Evolutionary conservation across 2,797 vertebrate species (phyloP).

Genomic region (Orestias chungarensis): DNA sequence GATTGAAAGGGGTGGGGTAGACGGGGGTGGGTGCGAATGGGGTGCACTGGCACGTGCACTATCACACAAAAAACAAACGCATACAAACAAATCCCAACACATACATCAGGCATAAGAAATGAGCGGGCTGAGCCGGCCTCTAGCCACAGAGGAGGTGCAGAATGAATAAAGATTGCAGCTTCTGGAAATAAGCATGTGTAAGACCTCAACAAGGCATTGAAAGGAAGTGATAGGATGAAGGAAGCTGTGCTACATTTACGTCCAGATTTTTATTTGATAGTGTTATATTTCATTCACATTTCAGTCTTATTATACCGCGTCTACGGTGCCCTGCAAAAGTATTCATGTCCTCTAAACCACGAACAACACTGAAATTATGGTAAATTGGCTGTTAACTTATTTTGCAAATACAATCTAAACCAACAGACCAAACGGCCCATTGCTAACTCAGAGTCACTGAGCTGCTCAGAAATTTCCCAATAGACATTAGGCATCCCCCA

Average conservation of each 20-base stretch:
- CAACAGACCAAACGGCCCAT: too few species aligned
- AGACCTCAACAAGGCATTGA: constrained; percentile 58
- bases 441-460: too few species aligned
- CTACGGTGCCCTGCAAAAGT: constrained; percentile 1
- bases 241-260: constrained; percentile 42
- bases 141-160: constrained; percentile 70
- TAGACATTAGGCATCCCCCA: neutral
- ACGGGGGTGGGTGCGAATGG: constrained; percentile 33
- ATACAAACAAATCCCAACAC: constrained; percentile 23
- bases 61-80: constrained; percentile 34
- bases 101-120: constrained; percentile 45
- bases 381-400: neutral
- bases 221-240: constrained; percentile 43
- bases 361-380: neutral
- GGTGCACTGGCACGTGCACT: constrained; percentile 43
- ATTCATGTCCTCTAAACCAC: neutral
- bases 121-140: constrained; percentile 65
- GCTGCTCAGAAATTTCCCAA: too few species aligned
- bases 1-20: constrained; percentile 70
- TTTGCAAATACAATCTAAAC: neutral
- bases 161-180: constrained; percentile 80
- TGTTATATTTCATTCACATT: constrained; percentile 25
- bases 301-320: constrained; percentile 28
- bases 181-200: constrained; percentile 75
- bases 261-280: constrained; percentile 38